Evolutionary conservation across 2,113 vertebrate species (phyloP), one percentile per base, ranked within the genome.

Genomic region (Macquaria ambigua): DNA sequence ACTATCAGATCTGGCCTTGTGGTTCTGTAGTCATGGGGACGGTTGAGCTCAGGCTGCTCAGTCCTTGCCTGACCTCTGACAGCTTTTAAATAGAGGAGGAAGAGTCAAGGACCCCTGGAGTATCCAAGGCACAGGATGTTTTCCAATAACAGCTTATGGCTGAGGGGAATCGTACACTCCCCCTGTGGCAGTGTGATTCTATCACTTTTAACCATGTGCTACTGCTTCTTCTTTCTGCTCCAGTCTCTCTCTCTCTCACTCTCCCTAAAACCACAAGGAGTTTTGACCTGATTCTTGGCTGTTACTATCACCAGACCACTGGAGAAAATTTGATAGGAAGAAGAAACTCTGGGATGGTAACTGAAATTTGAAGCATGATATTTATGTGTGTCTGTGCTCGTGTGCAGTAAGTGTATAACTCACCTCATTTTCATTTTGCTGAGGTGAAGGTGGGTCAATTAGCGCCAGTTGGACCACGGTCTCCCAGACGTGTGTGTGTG

Each of bases 401-500:
- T 56, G 75, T 59, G 64, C 67, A 59, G 25, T 21, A 41, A 72
- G 77, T 58, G 48, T 46, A 46, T 18, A 67, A 82, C 92, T 89
- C 90, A 98, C 97, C 96, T 97, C 95, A 91, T 96, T 95, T 41
- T 86, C 94, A 0, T 81, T 92, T 86, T 83, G 95, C 0, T 90
- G 92, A 14, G 90, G 28, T 0, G 71, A 68, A n/a, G 95, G 92
- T 70, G 92, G 94, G 82, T 96, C 93, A 62, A 75, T 91, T 86
- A 96, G 95, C 79, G 96, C 94, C 76, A 98, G 93, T 63, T 96
- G 95, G 92, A 98, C 92, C 69, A 96, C 77, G 0, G 96, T 89
- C 48, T 97, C 96, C 97, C 97, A 97, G 6, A 93, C 94, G 80
- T 94, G 88, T 11, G 95, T 89, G 5, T 85, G 92, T 23, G 95